Percentiles rank a stretch among this genome's conserved stretches.
phyloP scores from a whole-genome alignment of 2,888 invertebrate genomes.

The Drosophila merina region DNA sequence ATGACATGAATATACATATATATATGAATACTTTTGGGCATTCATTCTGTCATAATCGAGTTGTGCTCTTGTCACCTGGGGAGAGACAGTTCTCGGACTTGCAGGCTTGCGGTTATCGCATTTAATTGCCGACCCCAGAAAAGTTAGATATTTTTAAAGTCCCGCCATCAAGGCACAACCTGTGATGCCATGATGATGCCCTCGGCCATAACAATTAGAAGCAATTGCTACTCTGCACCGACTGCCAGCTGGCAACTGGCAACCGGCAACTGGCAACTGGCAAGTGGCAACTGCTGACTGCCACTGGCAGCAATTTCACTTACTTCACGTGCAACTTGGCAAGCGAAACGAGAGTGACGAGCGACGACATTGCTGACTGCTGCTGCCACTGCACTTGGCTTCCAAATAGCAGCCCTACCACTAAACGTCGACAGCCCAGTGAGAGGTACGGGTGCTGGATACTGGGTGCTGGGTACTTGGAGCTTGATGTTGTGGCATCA shows the following conservation, averaged over 20 bases:
- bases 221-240: slow-evolving; percentile 64
- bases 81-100: slow-evolving; percentile 2
- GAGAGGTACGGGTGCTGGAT: slow-evolving; percentile 23
- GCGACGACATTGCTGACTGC: slow-evolving; percentile 49
- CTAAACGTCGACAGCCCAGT: slow-evolving; percentile 41
- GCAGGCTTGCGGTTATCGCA: slow-evolving; percentile 36
- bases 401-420: slow-evolving; percentile 32
- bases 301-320: slow-evolving; percentile 65
- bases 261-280: slow-evolving; percentile 24
- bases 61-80: slow-evolving; percentile 23
- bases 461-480: slow-evolving; percentile 1
- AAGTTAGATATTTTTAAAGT: slow-evolving; percentile 34
- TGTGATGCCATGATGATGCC: slow-evolving; percentile 28
- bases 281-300: slow-evolving; percentile 44
- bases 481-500: slow-evolving; percentile 5
- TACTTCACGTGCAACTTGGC: slow-evolving; percentile 58
- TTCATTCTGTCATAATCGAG: slow-evolving; percentile 40
- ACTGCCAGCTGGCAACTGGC: slow-evolving; percentile 38
- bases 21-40: slow-evolving; percentile 4
- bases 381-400: slow-evolving; percentile 44
- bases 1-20: slow-evolving; percentile 2
- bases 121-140: slow-evolving; percentile 49
- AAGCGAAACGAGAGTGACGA: slow-evolving; percentile 36
- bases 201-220: slow-evolving; percentile 70
- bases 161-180: slow-evolving; percentile 21